Base-by-base conservation (phyloP, 2,888 invertebrate species). In the Hirtodrosophila cameraria region DNA sequence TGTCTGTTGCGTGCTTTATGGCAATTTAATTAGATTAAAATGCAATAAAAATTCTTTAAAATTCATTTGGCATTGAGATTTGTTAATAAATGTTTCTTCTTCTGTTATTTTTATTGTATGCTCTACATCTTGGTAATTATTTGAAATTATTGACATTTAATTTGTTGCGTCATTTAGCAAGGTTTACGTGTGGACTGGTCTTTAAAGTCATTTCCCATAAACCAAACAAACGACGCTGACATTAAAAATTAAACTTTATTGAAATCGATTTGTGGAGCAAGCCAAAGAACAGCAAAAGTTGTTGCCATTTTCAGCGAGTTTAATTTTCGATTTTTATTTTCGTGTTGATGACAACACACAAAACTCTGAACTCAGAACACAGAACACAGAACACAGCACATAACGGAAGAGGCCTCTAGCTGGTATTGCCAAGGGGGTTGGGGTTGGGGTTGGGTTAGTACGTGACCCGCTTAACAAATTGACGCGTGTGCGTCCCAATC, bases 401-500 rank as follows among this genome's bases (percentile, higher is more conserved):
- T 8, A 38, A 25, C 28, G 42, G 33, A 30, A 53, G 59, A 33
- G 65, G 65, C 45, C 20, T 28, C 39, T 13, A 23, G 25, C 35
- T 41, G n/a, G n/a, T n/a, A 28, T 31, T 38, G 27, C 25, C 18
- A 28, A 30, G 45, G 50, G 45, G 33, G 27, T 28, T 25, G 48
- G 73, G 61, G 52, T 53, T 38, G 73, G 25, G 20, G 43, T 41
- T 41, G 27, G 33, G 33, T 46, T 20, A 41, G 46, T 82, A 79
- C 79, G 79, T 79, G 79, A 79, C 79, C 83, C 76, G 79, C 79
- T 79, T 79, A 82, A 80, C 83, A 83, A 80, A 83, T 77, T 80
- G 80, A 65, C 80, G 83, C 79, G 83, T 80, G 79, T 74, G 55
- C 39, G 43, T 50, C 43, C 48, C 49, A 28, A 55, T 13, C 25